phyloP scores from a whole-genome alignment of 2,888 invertebrate species.

The Synanthedon myopaeformis region DNA sequence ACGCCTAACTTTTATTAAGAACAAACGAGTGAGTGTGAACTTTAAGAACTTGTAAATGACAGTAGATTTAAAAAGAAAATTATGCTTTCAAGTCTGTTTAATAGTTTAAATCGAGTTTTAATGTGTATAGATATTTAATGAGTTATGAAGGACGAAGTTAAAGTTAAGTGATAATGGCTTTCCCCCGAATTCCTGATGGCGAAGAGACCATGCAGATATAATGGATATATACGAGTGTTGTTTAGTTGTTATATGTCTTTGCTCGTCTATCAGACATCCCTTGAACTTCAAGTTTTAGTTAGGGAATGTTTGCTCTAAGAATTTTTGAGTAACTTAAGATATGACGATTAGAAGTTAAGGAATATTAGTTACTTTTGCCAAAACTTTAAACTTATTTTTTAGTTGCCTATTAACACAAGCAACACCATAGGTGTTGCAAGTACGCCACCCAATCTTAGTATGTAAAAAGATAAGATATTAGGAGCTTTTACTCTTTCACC shows the following conservation, averaged over 20 bases:
- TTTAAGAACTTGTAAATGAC: slow-evolving; percentile 5
- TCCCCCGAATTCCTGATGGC: slow-evolving; percentile 25
- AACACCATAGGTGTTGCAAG: too few species aligned
- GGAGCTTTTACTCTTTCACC: too few species aligned
- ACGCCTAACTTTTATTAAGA: slow-evolving; percentile 34
- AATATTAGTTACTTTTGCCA: too few species aligned
- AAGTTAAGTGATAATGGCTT: slow-evolving; percentile 25
- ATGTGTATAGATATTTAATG: neutral
- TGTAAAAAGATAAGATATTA: too few species aligned
- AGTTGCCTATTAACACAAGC: too few species aligned
- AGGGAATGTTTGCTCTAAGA: too few species aligned
- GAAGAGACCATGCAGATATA: slow-evolving; percentile 22
- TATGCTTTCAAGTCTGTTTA: neutral
- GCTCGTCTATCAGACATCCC: slow-evolving; percentile 3
- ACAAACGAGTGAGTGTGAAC: slow-evolving; percentile 9
- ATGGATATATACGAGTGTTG: slow-evolving; percentile 44
- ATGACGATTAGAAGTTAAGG: too few species aligned
- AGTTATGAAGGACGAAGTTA: slow-evolving; percentile 4
- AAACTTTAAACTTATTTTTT: too few species aligned
- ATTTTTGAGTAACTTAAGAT: too few species aligned
- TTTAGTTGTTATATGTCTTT: slow-evolving; percentile 21
- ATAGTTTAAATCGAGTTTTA: neutral
- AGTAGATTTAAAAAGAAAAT: neutral
- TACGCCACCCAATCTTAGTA: too few species aligned
- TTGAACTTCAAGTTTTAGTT: too few species aligned